Percentiles rank a stretch among this genome's conserved stretches.
Conservation (phyloP, 2,888 invertebrate genomes). For the Tipula unca region DNA sequence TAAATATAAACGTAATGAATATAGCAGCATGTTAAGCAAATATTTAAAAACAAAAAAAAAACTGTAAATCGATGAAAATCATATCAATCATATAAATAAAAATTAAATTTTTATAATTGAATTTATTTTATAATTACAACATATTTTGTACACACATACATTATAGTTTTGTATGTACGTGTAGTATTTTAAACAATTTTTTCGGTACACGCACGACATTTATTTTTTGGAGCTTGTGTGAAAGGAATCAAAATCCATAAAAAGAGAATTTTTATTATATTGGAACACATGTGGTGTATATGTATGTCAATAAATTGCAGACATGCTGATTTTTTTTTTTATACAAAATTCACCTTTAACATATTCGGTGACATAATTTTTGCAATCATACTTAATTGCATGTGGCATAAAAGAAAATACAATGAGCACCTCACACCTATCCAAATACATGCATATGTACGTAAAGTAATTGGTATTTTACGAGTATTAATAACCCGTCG, state of each 20-base stretch:
- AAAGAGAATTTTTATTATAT: neutral
- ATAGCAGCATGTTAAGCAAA: no score
- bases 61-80: no score
- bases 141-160: no score
- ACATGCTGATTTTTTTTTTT: neutral
- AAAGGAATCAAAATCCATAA: neutral
- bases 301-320: neutral
- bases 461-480: no score
- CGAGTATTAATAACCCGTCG: neutral
- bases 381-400: neutral
- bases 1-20: no score
- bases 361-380: neutral
- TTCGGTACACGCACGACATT: neutral
- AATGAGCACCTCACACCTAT: neutral
- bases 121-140: no score
- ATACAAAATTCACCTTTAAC: neutral
- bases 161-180: no score
- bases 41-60: no score
- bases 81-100: no score
- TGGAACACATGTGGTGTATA: neutral
- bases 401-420: no score
- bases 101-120: no score
- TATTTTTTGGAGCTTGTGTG: neutral
- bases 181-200: no score
- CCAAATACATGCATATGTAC: neutral